These are phyloP conservation scores for Falcaria lacertinaria DNA, from an alignment of 2,888 invertebrate genomes.

Conservation along the genomic window DNA sequence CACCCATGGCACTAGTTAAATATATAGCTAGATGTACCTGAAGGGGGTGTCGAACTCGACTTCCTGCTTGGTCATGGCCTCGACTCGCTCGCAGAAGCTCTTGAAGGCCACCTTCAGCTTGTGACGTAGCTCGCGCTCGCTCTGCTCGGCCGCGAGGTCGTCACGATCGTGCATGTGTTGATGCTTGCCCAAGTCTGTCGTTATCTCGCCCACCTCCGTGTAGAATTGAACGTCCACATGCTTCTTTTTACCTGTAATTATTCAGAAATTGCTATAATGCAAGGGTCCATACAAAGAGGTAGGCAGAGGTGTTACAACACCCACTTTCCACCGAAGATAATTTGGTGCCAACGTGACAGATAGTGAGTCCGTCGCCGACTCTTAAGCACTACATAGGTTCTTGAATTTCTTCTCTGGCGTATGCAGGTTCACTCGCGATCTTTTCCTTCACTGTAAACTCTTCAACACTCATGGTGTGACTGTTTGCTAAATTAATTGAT, in stretches of 20 bases:
- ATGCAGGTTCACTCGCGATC: too few relatives aligned
- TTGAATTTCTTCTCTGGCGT: too few relatives aligned
- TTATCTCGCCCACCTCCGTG: constrained; percentile 99
- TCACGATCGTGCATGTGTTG: constrained; percentile 99
- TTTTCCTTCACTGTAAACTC: too few relatives aligned
- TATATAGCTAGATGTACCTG: constrained; percentile 52
- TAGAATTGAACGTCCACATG: constrained; percentile 99
- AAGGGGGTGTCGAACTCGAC: constrained; percentile 99
- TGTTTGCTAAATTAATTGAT: too few relatives aligned
- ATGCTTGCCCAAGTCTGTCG: constrained; percentile 99
- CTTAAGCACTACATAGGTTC: too few relatives aligned
- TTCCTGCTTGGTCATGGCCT: constrained; percentile 96
- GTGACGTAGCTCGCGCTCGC: constrained; percentile 96
- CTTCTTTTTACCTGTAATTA: constrained; percentile 89
- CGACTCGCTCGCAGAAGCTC: constrained; percentile 98
- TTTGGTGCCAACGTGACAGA: too few relatives aligned
- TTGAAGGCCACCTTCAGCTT: constrained; percentile 99
- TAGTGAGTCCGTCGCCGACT: too few relatives aligned
- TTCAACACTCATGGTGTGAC: too few relatives aligned
- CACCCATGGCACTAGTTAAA: background rate
- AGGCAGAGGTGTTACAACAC: too few relatives aligned
- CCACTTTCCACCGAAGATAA: too few relatives aligned
- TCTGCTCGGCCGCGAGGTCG: constrained; percentile 98
- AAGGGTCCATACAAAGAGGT: too few relatives aligned
- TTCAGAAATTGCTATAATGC: background rate